Evolutionary conservation across 2,113 vertebrate genomes (phyloP).

Genomic region (Pterocles burchelli): DNA sequence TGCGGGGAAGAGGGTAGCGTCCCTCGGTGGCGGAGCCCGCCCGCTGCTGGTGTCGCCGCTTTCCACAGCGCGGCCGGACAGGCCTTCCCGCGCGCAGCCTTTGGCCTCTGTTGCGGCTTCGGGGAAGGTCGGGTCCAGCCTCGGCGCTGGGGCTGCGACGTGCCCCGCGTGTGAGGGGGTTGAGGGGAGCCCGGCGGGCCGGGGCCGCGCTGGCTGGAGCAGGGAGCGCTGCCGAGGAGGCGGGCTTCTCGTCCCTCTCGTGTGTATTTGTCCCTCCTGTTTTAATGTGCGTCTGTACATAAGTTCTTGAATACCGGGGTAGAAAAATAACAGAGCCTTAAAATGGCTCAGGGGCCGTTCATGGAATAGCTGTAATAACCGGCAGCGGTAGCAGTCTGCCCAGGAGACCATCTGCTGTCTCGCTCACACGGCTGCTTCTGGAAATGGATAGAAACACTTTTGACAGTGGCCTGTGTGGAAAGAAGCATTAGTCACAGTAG

Average conservation of each 20-base stretch:
- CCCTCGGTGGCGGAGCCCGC: background rate
- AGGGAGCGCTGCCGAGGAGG: background rate
- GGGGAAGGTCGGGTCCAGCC: background rate
- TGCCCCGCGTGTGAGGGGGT: accelerated
- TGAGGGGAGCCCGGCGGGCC: background rate
- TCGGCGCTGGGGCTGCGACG: accelerated
- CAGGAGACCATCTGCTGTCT: background rate
- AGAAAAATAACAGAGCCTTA: background rate
- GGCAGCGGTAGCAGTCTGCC: background rate
- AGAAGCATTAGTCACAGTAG: background rate
- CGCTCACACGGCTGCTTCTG: background rate
- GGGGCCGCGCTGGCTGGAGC: background rate
- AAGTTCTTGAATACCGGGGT: background rate
- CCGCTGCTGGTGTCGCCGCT: background rate
- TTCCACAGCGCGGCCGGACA: accelerated
- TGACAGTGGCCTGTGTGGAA: background rate
- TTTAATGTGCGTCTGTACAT: background rate
- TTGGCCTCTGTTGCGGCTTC: accelerated
- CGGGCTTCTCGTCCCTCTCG: too few relatives aligned
- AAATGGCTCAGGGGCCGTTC: background rate
- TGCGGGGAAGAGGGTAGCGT: background rate
- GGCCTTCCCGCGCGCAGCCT: background rate
- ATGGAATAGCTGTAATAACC: background rate
- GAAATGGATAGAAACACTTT: accelerated
- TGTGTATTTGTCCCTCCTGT: accelerated